phyloP scores from a whole-genome alignment of 1,140 invertebrate species.

The Calosoma granatense region DNA sequence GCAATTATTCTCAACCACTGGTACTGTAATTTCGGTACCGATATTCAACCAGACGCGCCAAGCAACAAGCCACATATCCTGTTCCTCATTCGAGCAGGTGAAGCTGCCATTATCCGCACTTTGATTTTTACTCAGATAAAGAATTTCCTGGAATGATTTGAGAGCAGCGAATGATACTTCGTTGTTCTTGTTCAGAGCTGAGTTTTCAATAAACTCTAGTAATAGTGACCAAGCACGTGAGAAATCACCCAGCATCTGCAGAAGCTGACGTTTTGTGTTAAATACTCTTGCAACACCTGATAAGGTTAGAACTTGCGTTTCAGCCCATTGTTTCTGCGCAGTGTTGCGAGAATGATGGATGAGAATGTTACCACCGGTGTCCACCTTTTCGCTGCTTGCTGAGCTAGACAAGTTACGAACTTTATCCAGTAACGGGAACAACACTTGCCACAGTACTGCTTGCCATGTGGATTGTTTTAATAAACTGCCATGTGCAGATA shows the following conservation, averaged over 20 bases:
- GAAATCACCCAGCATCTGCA: constrained; percentile 83
- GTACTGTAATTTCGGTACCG: constrained; percentile 63
- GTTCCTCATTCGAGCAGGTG: constrained; percentile 34
- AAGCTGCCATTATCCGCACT: constrained; percentile 31
- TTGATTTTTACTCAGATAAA: constrained; percentile 49
- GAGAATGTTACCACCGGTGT: constrained; percentile 85
- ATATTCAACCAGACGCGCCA: constrained; percentile 83
- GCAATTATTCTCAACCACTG: constrained; percentile 43
- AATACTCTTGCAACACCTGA: constrained; percentile 62
- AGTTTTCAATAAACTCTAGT: constrained; percentile 87
- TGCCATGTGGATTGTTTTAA: constrained; percentile 85
- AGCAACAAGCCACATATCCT: constrained; percentile 63
- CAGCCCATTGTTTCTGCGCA: constrained; percentile 98
- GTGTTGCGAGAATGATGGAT: constrained; percentile 99
- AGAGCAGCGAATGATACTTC: constrained; percentile 91
- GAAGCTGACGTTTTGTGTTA: constrained; percentile 77
- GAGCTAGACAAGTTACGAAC: constrained; percentile 81
- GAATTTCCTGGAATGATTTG: constrained; percentile 92
- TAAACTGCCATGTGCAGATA: constrained; percentile 86
- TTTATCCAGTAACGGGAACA: constrained; percentile 93
- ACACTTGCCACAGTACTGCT: constrained; percentile 77
- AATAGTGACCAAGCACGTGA: constrained; percentile 84
- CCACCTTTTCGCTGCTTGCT: constrained; percentile 89
- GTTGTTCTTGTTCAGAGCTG: constrained; percentile 82
- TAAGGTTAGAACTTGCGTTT: constrained; percentile 64